A percentile compares a stretch with the other conserved stretches of the same genome.
Evolutionary conservation across 2,797 vertebrate species (phyloP).

Genomic region (Heterohyrax brucei): DNA sequence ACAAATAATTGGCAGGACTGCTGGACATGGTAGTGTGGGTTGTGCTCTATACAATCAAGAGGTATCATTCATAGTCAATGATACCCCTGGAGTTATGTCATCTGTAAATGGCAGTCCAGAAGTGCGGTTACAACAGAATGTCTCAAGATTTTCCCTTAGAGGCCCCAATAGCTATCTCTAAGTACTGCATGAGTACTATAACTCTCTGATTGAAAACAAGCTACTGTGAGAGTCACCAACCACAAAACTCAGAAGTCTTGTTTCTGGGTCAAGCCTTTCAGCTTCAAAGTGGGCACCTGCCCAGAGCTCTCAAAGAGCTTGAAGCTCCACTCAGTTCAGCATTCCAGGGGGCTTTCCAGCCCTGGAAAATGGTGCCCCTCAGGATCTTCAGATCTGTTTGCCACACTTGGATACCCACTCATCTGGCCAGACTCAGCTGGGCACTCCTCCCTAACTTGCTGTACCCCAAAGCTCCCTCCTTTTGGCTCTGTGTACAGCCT

Average conservation of each 20-base stretch:
- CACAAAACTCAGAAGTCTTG: neutral
- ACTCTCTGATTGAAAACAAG: neutral
- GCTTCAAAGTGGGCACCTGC: neutral
- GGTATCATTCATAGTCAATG: neutral
- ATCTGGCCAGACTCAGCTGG: neutral
- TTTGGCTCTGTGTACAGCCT: neutral
- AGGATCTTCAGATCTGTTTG: neutral
- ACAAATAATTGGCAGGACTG: neutral
- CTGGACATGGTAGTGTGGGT: neutral
- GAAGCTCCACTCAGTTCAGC: neutral
- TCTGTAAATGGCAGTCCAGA: neutral
- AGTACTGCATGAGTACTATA: neutral
- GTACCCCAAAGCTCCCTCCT: neutral
- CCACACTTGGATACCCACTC: neutral
- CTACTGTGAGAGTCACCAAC: neutral
- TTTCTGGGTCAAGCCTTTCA: neutral
- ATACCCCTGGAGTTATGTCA: rapidly evolving
- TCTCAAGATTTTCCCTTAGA: neutral
- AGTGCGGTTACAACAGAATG: neutral
- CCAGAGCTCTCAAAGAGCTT: neutral
- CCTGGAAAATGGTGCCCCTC: too few relatives aligned
- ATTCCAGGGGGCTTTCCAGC: neutral
- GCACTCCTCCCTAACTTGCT: neutral
- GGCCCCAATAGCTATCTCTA: too few relatives aligned
- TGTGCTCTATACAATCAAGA: neutral